These are phyloP conservation scores for Dicerorhinus sumatrensis DNA, from an alignment of 2,113 vertebrate genomes.

Conservation along the genomic window DNA sequence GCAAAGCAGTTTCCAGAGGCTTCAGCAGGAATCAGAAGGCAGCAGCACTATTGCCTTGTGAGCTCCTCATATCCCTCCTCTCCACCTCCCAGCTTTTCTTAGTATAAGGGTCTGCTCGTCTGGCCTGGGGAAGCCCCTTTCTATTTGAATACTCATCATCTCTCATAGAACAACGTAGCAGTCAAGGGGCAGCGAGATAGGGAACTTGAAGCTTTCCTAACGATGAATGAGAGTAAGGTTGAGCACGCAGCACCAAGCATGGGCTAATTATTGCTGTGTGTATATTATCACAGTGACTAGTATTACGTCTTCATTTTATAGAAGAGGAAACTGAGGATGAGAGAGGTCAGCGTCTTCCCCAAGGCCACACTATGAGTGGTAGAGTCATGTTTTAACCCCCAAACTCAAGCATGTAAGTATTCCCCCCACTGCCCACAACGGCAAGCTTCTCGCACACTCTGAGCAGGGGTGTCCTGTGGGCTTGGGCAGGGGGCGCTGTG, in stretches of 20 bases:
- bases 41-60: background rate
- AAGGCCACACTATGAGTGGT: background rate
- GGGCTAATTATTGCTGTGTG: background rate
- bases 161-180: background rate
- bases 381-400: background rate
- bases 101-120: background rate
- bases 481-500: background rate
- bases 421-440: fast-evolving
- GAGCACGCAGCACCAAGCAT: background rate
- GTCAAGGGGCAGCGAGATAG: background rate
- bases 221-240: background rate
- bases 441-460: fast-evolving
- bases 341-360: background rate
- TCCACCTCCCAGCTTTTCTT: background rate
- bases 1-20: background rate
- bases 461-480: background rate
- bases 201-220: background rate
- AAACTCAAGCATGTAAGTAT: background rate
- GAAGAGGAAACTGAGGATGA: background rate
- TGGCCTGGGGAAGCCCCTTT: background rate
- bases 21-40: background rate
- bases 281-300: background rate
- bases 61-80: background rate
- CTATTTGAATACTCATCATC: background rate
- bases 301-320: background rate